These are phyloP conservation scores for Diaperis boleti DNA, from an alignment of 2,888 invertebrate genomes.

Conservation along the genomic window DNA sequence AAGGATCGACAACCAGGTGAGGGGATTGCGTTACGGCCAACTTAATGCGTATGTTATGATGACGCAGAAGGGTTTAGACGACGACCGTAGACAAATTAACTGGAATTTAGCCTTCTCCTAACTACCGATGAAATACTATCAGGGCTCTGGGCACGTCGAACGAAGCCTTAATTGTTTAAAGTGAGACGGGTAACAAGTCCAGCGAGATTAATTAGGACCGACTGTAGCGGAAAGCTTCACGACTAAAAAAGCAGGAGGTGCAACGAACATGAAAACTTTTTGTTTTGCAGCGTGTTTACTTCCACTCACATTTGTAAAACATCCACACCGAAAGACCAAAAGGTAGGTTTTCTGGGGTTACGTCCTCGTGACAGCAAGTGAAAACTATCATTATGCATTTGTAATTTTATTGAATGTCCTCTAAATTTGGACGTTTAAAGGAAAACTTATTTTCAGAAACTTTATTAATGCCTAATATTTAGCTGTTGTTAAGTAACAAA, in stretches of 20 bases:
- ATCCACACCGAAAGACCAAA: no score
- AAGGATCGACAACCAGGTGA: slow-evolving; percentile 21
- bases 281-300: neutral
- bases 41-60: slow-evolving; percentile 19
- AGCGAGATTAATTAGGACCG: neutral
- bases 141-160: slow-evolving; percentile 4
- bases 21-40: slow-evolving; percentile 13
- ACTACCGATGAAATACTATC: slow-evolving; percentile 1
- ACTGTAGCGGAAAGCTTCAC: neutral
- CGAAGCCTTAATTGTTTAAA: slow-evolving; percentile 3
- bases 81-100: slow-evolving; percentile 8
- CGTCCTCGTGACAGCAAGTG: no score
- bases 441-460: no score
- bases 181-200: neutral
- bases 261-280: neutral
- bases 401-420: no score
- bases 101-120: neutral
- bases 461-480: no score
- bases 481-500: no score
- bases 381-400: no score
- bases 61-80: slow-evolving; percentile 23
- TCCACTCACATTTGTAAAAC: neutral
- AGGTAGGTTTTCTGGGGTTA: no score
- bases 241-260: neutral
- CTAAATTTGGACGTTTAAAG: no score